A percentile compares a stretch with the other conserved stretches of the same genome.
phyloP scores from a whole-genome alignment of 2,888 invertebrate species.

The Tetramorium bicarinatum region DNA sequence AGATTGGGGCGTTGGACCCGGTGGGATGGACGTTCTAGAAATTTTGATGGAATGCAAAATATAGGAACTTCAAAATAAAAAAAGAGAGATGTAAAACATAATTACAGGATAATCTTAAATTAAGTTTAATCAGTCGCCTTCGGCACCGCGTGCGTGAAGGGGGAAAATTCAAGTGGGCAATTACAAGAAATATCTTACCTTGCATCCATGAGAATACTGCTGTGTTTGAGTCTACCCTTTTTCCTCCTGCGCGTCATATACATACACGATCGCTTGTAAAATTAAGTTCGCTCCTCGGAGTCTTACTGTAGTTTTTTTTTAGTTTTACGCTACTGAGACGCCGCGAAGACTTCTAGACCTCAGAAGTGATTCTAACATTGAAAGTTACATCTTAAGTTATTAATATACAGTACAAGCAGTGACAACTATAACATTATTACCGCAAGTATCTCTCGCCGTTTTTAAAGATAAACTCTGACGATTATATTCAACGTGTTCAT shows the following conservation, averaged over 20 bases:
- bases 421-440: slow-evolving; percentile 43
- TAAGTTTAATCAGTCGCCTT: slow-evolving; percentile 32
- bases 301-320: slow-evolving; percentile 15
- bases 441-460: slow-evolving; percentile 9
- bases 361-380: slow-evolving; percentile 32
- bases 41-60: slow-evolving; percentile 37
- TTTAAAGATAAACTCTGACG: slow-evolving; percentile 33
- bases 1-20: slow-evolving; percentile 9
- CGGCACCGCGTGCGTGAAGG: background rate
- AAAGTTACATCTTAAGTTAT: slow-evolving; percentile 41
- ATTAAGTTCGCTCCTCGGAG: slow-evolving; percentile 38
- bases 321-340: slow-evolving; percentile 33
- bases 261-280: slow-evolving; percentile 52
- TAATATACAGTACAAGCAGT: slow-evolving; percentile 32
- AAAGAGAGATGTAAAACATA: background rate
- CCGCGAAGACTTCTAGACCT: background rate
- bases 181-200: slow-evolving; percentile 43
- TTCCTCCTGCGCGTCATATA: background rate
- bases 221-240: slow-evolving; percentile 50
- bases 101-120: slow-evolving; percentile 28
- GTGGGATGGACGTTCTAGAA: slow-evolving; percentile 19
- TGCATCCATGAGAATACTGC: slow-evolving; percentile 72
- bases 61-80: slow-evolving; percentile 42
- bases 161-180: background rate
- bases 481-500: slow-evolving; percentile 1